Percentiles rank a stretch among this genome's conserved stretches.
Conservation (phyloP, 2,797 vertebrate species). For the Gastrophryne carolinensis region DNA sequence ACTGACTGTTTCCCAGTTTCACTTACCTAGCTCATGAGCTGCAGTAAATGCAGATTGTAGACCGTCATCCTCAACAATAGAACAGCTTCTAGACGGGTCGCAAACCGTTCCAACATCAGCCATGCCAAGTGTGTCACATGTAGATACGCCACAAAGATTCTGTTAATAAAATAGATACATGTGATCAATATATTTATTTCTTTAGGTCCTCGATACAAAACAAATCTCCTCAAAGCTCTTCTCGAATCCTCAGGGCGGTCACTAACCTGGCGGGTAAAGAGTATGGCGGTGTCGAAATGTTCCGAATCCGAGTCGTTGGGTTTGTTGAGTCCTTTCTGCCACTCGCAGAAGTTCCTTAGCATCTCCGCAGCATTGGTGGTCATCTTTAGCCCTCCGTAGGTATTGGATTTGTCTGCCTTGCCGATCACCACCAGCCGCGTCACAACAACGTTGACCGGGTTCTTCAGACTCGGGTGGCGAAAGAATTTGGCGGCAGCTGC, state of each 20-base stretch:
- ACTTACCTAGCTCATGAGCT: conserved; percentile 69
- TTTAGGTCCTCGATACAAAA: neutral
- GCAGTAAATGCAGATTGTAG: conserved; percentile 69
- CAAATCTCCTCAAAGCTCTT: neutral
- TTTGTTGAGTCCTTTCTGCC: conserved; percentile 67
- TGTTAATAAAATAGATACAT: conserved; percentile 37
- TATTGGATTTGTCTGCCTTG: conserved; percentile 52
- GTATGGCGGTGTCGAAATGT: conserved; percentile 69
- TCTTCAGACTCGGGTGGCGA: conserved; percentile 67
- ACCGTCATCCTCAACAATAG: conserved; percentile 70
- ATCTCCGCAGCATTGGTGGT: conserved; percentile 66
- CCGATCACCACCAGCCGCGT: conserved; percentile 68
- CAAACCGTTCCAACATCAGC: conserved; percentile 71
- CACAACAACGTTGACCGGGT: conserved; percentile 66
- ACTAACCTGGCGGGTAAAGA: conserved; percentile 70
- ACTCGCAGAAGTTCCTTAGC: conserved; percentile 67
- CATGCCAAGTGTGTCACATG: conserved; percentile 71
- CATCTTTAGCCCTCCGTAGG: conserved; percentile 56
- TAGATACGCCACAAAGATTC: conserved; percentile 69
- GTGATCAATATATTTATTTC: neutral
- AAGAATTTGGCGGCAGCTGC: conserved; percentile 65
- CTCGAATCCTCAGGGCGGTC: neutral
- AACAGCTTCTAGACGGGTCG: conserved; percentile 67
- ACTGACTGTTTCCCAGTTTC: neutral
- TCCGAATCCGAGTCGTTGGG: conserved; percentile 61